These are phyloP conservation scores for Synergus japonicus DNA, from an alignment of 2,888 invertebrate genomes.

Conservation along the genomic window DNA sequence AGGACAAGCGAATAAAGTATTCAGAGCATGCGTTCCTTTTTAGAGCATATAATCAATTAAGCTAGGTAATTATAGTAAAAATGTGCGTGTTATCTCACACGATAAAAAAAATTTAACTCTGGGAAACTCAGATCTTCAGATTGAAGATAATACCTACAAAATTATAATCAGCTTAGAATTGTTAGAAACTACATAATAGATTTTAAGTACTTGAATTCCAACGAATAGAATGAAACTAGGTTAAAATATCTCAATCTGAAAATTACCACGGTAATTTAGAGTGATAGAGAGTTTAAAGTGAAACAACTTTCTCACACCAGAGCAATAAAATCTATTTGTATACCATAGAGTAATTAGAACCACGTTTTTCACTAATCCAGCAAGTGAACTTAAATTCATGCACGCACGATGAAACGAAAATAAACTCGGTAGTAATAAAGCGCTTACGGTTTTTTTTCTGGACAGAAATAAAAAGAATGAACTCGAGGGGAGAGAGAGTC, in stretches of 20 bases:
- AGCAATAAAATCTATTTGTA: not conserved
- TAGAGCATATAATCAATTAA: not conserved
- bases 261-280: not conserved
- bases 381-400: not conserved
- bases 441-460: not conserved
- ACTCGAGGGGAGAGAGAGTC: not conserved
- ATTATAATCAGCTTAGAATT: not conserved
- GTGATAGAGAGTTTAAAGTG: not conserved
- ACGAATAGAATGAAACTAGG: too few species aligned
- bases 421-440: slow-evolving; percentile 6
- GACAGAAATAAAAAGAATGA: not conserved
- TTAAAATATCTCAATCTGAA: too few species aligned
- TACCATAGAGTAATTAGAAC: not conserved
- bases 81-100: slow-evolving; percentile 1
- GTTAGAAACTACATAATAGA: not conserved
- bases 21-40: not conserved
- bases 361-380: not conserved
- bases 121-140: not conserved
- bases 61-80: not conserved
- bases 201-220: not conserved
- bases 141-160: not conserved
- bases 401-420: slow-evolving; percentile 4
- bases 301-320: not conserved
- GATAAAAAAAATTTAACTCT: not conserved
- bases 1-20: not conserved